Evolutionary conservation across 1,140 invertebrate species (phyloP), one percentile per base, ranked within the genome.

Genomic region (Harlomillsia oculata): DNA sequence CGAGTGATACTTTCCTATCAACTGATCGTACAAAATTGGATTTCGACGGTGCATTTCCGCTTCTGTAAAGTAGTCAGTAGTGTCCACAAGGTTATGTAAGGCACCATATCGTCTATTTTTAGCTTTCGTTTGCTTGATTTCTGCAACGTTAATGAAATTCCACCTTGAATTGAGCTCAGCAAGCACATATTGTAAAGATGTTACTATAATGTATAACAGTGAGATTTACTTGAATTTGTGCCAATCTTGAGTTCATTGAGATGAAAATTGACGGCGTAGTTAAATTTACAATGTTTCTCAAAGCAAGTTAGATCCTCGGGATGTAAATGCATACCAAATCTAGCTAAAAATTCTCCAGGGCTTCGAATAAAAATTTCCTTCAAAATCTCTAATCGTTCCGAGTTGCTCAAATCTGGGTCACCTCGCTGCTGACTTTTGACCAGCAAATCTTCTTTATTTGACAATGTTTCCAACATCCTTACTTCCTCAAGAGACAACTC

Each of bases 41-140:
- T 91, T 89, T 60, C 92, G 72, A 63, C 82, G 83, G 79, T 89
- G 89, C 90, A 96, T 96, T 77, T 91, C 86, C 55, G 79, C 80
- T 69, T 94, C 88, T 70, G 82, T 87, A 66, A 96, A 96, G 72
- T 95, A 95, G 23, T 78, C 75, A 34, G 83, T 77, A 54, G 83
- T 77, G 21, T 73, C 68, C 36, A 87, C 73, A 36, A 96, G 69
- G 65, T 80, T 75, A 63, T 87, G 80, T 67, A 95, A 73, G 9
- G 89, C 90, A 68, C 83, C 78, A 70, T 81, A 95, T 41, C 91
- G 75, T 62, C 87, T 74, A 71, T 94, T 92, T 70, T 82, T 87
- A 0, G 82, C 72, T 64, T 77, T 76, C n/a, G 80, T 76, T 58
- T 73, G 72, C 50, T 51, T 66, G 30, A 55, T 61, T 46, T 49